Base-by-base conservation (phyloP, 2,888 invertebrate genomes). In the Harpagoxenus sublaevis region DNA sequence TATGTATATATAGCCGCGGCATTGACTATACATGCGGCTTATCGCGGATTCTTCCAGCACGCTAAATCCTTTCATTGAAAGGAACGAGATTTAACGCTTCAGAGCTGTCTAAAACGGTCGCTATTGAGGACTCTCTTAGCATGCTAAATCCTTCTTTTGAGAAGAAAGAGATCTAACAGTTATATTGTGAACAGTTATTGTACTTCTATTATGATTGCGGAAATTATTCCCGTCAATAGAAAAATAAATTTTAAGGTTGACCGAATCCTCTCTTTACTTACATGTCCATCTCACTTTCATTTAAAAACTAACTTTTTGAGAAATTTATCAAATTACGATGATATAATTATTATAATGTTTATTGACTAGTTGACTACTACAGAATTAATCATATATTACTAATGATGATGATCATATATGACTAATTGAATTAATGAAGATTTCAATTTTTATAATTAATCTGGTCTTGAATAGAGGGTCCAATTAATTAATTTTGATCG, bases 41-140 rank as follows among this genome's bases (percentile, higher is more conserved):
- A 71, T 71, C 79, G 23, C 10, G 39, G 55, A 60, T 79, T 79
- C 35, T 79, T 79, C 71, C 79, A 60, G 48, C 57, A 79, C 79
- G 60, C 71, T 79, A 79, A 71, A 71, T 79, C 73, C 31, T 60
- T n/a, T 48, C 15, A 71, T 12, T 57, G 71, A 57, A 55, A 71
- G 57, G 31, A 79, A 31, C 45, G 78, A 71, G 39, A 66, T 77
- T 66, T 53, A 79, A 71, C n/a, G 45, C 35, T 23, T 79, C 57
- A 45, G 51, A 31, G 23, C 70, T 45, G 23, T 45, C 45, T 53
- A n/a, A 57, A 51, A 70, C n/a, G n/a, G 35, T 75, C 23, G 53
- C 42, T 23, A 45, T 45, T 45, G 15, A 42, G 42, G 18, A 23
- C 6, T 42, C 9, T 35, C n/a, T 55, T 23, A 23, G 10, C 3